Percentiles rank a stretch among this genome's conserved stretches.
These are phyloP conservation scores for Parauchenoglanis punctatus DNA, from an alignment of 2,797 vertebrate genomes.

Conservation along the genomic window DNA sequence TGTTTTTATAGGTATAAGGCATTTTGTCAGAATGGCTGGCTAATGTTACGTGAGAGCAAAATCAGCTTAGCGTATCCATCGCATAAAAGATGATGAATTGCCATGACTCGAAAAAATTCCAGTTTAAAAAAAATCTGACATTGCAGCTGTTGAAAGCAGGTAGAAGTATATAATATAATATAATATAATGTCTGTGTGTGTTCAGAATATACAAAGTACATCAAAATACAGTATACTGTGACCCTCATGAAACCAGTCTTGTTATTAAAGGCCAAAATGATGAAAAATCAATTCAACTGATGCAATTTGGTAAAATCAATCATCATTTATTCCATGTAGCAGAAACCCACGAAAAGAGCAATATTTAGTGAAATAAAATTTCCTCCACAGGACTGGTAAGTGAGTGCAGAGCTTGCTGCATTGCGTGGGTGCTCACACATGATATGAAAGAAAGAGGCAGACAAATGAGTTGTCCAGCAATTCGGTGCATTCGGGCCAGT, in stretches of 20 bases:
- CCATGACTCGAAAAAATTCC: background rate
- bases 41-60: conserved; percentile 20
- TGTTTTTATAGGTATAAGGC: conserved; percentile 16
- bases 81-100: conserved; percentile 10
- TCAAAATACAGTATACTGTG: background rate
- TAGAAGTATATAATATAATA: background rate
- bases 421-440: conserved; percentile 28
- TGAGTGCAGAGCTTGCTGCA: conserved; percentile 48
- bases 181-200: background rate
- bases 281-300: conserved; percentile 20
- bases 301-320: conserved; percentile 37
- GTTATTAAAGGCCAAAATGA: conserved; percentile 28
- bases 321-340: conserved; percentile 18
- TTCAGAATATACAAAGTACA: background rate
- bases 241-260: background rate
- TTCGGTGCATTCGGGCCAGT: conserved; percentile 17
- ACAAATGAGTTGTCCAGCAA: conserved; percentile 20
- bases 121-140: background rate
- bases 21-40: conserved; percentile 28
- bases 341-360: conserved; percentile 11
- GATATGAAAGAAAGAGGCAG: conserved; percentile 15
- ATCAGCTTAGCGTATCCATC: background rate
- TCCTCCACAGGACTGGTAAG: conserved; percentile 15
- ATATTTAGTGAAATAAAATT: conserved; percentile 36
- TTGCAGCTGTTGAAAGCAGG: background rate